Base-by-base conservation (phyloP, 2,113 vertebrate species). In the Mionectes macconnelli region DNA sequence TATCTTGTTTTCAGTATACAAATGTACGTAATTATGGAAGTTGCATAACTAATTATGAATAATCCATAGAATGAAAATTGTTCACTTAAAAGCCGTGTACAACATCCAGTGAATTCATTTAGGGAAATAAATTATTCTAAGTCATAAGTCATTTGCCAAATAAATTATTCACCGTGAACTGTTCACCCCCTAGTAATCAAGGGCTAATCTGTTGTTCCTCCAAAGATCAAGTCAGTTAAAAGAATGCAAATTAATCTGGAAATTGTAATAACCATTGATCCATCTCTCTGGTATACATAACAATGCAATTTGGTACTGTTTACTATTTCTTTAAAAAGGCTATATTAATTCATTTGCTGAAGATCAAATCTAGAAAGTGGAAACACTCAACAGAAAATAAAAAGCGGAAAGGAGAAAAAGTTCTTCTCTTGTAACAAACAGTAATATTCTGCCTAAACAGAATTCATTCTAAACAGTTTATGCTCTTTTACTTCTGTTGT, bases 111-210 rank as follows among this genome's bases (percentile, higher is more conserved):
- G 19, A 90, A 91, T 59, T 76, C 8, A 80, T 85, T 91, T 83
- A 90, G 70, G n/a, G 60, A 93, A 95, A 91, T 44, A 80, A 93
- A 91, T 87, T 89, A 90, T 90, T 93, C 75, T 66, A 84, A 92
- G 56, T 80, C 85, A 55, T 59, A 95, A 93, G 45, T 90, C 84
- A 90, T 88, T 96, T 84, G 72, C 85, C 60, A 92, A 75, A 92
- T 90, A 90, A 91, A 95, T 91, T 96, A 97, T 87, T 95, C 93
- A 83, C 67, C 74, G 70, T 87, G 70, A 96, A 93, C 93, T 81
- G n/a, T 74, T 95, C 90, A 88, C 20, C 85, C 27, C 47, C 72
- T 52, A 59, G 64, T 93, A 94, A 94, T 95, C 85, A 95, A 90
- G 68, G 44, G 60, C 75, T 95, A 92, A 94, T 94, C 79, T 92